These are phyloP conservation scores for Castor canadensis DNA, from an alignment of 2,113 vertebrate species.

Conservation along the genomic window DNA sequence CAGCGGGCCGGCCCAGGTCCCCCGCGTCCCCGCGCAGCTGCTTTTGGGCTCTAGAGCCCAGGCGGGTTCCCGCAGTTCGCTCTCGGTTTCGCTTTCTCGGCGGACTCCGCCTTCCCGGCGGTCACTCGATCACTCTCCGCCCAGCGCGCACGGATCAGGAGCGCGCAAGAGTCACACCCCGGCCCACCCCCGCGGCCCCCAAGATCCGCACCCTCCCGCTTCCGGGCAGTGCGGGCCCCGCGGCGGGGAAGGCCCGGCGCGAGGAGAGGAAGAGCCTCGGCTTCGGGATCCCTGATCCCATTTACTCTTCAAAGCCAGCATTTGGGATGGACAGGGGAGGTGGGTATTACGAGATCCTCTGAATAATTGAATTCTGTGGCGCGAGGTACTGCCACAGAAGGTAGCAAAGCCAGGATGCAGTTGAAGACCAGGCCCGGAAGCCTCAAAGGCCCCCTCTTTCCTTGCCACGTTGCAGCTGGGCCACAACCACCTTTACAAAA, in stretches of 20 bases:
- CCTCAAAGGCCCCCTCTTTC: neutral
- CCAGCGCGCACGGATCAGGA: rapidly evolving
- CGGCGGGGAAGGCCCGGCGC: neutral
- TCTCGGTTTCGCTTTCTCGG: constrained; percentile 65
- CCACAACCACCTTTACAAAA: neutral
- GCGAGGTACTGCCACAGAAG: too few species aligned
- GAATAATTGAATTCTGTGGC: too few species aligned
- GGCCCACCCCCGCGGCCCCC: rapidly evolving
- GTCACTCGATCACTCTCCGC: rapidly evolving
- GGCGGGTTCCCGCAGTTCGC: rapidly evolving
- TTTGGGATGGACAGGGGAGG: neutral
- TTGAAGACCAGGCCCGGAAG: neutral
- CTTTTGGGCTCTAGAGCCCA: rapidly evolving
- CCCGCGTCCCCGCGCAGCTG: neutral
- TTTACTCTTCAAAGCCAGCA: neutral
- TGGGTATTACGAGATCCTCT: rapidly evolving
- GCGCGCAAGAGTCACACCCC: too few species aligned
- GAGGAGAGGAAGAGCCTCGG: neutral
- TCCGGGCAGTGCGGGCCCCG: neutral
- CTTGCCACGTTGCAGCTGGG: neutral
- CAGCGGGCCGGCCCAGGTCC: neutral
- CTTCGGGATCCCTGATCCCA: neutral
- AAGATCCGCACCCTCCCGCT: rapidly evolving
- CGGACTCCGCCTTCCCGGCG: constrained; percentile 43
- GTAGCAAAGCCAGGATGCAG: neutral